Percentiles rank a stretch among this genome's conserved stretches.
Conservation (phyloP, 1,140 invertebrate genomes). For the Danaus plexippus region DNA sequence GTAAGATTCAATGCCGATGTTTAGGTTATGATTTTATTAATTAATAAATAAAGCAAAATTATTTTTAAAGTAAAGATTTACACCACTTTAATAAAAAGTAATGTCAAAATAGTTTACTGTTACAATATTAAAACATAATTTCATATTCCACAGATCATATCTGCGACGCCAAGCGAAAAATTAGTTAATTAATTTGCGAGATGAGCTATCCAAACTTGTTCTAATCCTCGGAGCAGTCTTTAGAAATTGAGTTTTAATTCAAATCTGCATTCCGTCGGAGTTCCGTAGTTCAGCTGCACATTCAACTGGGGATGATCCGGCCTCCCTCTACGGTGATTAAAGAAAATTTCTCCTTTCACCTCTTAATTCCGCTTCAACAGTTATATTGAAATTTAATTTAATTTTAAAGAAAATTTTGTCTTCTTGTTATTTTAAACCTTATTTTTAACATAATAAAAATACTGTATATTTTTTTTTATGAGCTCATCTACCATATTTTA, state of each 20-base stretch:
- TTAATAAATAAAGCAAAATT: too few species aligned
- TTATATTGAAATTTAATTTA: slow-evolving; percentile 12
- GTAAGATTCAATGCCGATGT: slow-evolving; percentile 7
- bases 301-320: slow-evolving; percentile 40
- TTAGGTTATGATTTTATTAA: too few species aligned
- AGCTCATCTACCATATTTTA: not conserved
- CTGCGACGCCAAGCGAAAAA: slow-evolving; percentile 29
- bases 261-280: slow-evolving; percentile 47
- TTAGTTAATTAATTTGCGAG: slow-evolving; percentile 48
- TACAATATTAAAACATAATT: slow-evolving; percentile 13
- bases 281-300: slow-evolving; percentile 42
- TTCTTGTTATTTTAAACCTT: slow-evolving; percentile 1
- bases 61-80: too few species aligned
- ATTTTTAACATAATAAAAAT: not conserved
- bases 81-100: too few species aligned
- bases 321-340: slow-evolving; percentile 53
- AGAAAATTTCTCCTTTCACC: slow-evolving; percentile 42
- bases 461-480: too few species aligned
- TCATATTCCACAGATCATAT: slow-evolving; percentile 12
- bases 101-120: too few species aligned
- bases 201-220: slow-evolving; percentile 41
- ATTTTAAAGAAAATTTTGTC: slow-evolving; percentile 6
- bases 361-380: slow-evolving; percentile 33
- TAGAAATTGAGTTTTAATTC: slow-evolving; percentile 54
- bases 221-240: slow-evolving; percentile 46